phyloP scores from a whole-genome alignment of 2,888 invertebrate species.

The Smittia aterrima region DNA sequence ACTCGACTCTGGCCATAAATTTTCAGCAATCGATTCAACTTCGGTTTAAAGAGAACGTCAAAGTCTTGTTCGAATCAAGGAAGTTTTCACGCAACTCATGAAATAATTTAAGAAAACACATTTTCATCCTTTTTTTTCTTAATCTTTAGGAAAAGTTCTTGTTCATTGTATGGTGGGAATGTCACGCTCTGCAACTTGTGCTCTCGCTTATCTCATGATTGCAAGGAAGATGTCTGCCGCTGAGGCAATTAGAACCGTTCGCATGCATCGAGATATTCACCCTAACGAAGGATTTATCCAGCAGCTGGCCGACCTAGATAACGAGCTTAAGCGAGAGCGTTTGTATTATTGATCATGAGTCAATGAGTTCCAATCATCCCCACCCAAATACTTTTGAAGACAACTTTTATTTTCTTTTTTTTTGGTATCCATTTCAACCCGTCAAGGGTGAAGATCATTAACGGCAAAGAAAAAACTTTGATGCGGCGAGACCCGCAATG shows the following conservation, averaged over 20 bases:
- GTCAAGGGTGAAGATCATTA: background rate
- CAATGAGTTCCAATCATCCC: background rate
- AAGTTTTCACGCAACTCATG: too few relatives aligned
- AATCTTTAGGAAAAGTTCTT: slow-evolving; percentile 65
- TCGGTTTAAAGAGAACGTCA: too few relatives aligned
- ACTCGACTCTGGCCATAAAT: too few relatives aligned
- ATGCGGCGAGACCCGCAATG: too few relatives aligned
- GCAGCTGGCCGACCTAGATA: slow-evolving; percentile 69
- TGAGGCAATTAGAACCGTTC: slow-evolving; percentile 70
- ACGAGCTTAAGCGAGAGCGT: slow-evolving; percentile 59
- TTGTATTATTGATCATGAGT: slow-evolving; percentile 43
- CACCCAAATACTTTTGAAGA: background rate
- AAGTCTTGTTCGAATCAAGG: too few relatives aligned
- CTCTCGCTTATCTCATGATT: slow-evolving; percentile 78
- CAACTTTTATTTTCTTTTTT: background rate
- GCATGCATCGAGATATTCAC: slow-evolving; percentile 68
- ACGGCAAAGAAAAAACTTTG: background rate
- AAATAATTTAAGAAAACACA: background rate
- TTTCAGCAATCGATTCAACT: too few relatives aligned
- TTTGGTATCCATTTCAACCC: background rate
- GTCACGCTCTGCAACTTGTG: slow-evolving; percentile 78
- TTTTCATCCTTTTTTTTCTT: slow-evolving; percentile 43
- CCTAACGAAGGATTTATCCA: slow-evolving; percentile 79
- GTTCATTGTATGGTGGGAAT: slow-evolving; percentile 81
- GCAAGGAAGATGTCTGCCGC: slow-evolving; percentile 70